Evolutionary conservation across 1,140 invertebrate species (phyloP), one percentile per base, ranked within the genome.

Genomic region (Meloidogyne floridensis): DNA sequence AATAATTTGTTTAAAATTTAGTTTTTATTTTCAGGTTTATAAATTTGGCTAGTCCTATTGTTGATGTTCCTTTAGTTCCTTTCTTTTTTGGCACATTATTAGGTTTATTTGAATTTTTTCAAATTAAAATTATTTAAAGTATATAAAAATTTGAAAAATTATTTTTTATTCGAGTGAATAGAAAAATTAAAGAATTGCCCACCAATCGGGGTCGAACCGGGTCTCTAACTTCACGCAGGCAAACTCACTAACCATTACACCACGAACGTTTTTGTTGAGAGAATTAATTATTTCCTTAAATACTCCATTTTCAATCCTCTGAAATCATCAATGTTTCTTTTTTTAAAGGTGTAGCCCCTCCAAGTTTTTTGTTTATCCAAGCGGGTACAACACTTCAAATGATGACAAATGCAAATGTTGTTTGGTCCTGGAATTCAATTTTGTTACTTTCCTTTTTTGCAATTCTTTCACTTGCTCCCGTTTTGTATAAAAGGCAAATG

Each of bases 361-460:
- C 97, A 54, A 98, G 96, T 5, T 95, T 99, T 91, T 93, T 99
- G 2, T 96, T 95, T 1, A 97, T 99, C 86, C 96, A 98, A 92
- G 96, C 96, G 69, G 98, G 97, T 20, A 96, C 95, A 87, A 98
- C 97, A 0, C 91, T 99, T 20, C 94, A 98, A 84, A 93, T 95
- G 82, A 92, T 99, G 88, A 95, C 95, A 3, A 95, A 95, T 8
- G 95, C 95, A 0, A 93, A 93, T 85, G 95, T 95, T 86, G 94
- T 95, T 6, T 94, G 96, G 91, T 96, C 96, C 0, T 95, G 94
- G 93, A 94, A 92, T 9, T 96, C 95, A 43, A 92, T 98, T 47
- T 90, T 93, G 7, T 90, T 96, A 9, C 91, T 98, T 2, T 88
- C 84, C 13, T 65, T 91, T 10, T 90, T 92, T 78, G 92, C 92